Evolutionary conservation across 2,888 invertebrate genomes (phyloP), one percentile per base, ranked within the genome.

Genomic region (Hypena proboscidalis): DNA sequence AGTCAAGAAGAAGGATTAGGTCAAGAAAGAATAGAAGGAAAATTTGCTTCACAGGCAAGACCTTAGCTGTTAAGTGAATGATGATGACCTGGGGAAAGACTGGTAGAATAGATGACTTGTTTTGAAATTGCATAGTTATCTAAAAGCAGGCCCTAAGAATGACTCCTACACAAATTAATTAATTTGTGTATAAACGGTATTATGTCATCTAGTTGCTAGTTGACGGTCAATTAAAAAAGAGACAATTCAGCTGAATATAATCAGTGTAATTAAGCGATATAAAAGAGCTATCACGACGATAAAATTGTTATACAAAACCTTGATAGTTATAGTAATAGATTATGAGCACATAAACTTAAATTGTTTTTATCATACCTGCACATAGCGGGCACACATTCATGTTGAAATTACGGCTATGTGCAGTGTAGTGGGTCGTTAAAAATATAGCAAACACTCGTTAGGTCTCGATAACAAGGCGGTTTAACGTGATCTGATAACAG

Each of bases 401-500:
- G 22, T 11, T 31, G 7, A 35, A 47, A 40, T 20, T 27, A 26
- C 25, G 26, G n/a, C 23, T 30, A 30, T 42, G 30, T 31, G 27
- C 14, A 30, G 11, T 25, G 39, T 33, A 42, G 36, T 46, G 34
- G 13, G 45, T 54, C 59, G 64, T 59, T 49, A 52, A 62, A 63
- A 58, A 46, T 50, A 52, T 53, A 32, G 50, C 48, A 62, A 57
- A 50, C 44, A 49, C 39, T 54, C 45, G 58, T 57, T 52, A 52
- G 42, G 45, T 22, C 37, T 46, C 48, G 66, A 62, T 65, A 65
- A 62, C 50, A 32, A 39, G 35, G 37, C 11, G 38, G 31, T 54
- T 58, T 42, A 54, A 32, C 42, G 45, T 55, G 58, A 56, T 58
- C 56, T 65, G 64, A 61, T 64, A 64, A 58, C 41, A 39, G 41